Evolutionary conservation across 2,888 invertebrate species (phyloP).

Genomic region (Timema cristinae): DNA sequence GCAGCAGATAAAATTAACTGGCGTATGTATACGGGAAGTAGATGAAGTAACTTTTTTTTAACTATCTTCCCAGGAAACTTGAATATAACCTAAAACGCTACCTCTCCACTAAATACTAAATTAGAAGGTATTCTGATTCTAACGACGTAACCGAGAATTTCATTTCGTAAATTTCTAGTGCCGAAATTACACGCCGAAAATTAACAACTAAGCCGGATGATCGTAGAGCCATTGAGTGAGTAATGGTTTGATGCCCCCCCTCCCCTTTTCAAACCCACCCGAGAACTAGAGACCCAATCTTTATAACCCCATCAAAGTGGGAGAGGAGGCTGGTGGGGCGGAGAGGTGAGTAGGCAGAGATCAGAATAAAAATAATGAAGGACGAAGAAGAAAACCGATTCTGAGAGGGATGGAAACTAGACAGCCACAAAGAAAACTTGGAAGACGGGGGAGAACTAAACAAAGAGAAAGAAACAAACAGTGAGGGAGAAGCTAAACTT

Average conservation of each 20-base stretch:
- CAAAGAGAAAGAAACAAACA: too few species aligned
- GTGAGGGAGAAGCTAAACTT: too few species aligned
- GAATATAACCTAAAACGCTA: neutral
- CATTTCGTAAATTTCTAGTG: neutral
- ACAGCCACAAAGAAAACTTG: too few species aligned
- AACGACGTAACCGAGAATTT: neutral
- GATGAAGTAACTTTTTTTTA: too few species aligned
- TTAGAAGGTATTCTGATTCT: neutral
- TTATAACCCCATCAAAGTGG: constrained; percentile 1
- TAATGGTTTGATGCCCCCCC: neutral
- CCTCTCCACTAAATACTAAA: neutral
- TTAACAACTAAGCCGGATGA: neutral
- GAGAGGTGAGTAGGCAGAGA: too few species aligned
- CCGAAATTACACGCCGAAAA: constrained; percentile 12
- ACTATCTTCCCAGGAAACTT: too few species aligned
- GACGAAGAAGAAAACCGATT: neutral
- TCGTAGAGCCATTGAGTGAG: neutral
- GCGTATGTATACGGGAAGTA: too few species aligned
- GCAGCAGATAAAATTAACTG: too few species aligned
- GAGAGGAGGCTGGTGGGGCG: too few species aligned
- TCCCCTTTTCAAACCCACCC: too few species aligned
- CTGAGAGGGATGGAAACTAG: neutral
- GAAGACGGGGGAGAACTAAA: too few species aligned
- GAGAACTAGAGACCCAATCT: neutral
- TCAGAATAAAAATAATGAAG: too few species aligned